Conservation (phyloP, 2,888 invertebrate species). For the Thalpophila matura region DNA sequence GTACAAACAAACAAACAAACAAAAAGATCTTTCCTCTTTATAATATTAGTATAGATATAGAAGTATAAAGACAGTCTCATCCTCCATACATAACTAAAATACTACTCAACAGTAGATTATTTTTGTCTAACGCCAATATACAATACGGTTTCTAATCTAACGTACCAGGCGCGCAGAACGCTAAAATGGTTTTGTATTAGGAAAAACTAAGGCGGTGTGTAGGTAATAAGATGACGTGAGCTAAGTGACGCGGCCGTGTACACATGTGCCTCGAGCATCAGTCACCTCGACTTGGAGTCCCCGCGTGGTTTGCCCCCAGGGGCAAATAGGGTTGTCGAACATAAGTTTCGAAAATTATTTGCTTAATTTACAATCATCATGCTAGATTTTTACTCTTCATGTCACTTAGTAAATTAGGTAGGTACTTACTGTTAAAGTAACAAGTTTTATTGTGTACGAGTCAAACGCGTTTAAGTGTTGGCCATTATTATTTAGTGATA, state of each 20-base stretch:
- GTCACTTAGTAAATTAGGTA: no score
- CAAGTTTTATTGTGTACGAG: no score
- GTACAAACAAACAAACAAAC: no score
- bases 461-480: no score
- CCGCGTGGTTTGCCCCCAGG: slow-evolving; percentile 54
- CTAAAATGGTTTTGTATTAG: slow-evolving; percentile 51
- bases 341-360: neutral
- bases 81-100: neutral
- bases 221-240: slow-evolving; percentile 60
- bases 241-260: slow-evolving; percentile 61
- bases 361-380: no score
- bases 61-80: no score
- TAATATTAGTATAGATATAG: no score
- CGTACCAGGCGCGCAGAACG: slow-evolving; percentile 57
- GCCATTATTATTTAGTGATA: no score
- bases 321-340: slow-evolving; percentile 46
- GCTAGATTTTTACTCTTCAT: neutral
- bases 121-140: slow-evolving; percentile 42
- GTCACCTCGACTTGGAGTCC: slow-evolving; percentile 63
- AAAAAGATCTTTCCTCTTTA: no score
- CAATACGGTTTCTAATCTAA: slow-evolving; percentile 57
- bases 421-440: no score
- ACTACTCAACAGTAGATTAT: neutral
- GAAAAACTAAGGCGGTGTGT: slow-evolving; percentile 56
- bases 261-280: slow-evolving; percentile 70